Evolutionary conservation across 2,888 invertebrate species (phyloP).

Genomic region (Rotaria socialis): DNA sequence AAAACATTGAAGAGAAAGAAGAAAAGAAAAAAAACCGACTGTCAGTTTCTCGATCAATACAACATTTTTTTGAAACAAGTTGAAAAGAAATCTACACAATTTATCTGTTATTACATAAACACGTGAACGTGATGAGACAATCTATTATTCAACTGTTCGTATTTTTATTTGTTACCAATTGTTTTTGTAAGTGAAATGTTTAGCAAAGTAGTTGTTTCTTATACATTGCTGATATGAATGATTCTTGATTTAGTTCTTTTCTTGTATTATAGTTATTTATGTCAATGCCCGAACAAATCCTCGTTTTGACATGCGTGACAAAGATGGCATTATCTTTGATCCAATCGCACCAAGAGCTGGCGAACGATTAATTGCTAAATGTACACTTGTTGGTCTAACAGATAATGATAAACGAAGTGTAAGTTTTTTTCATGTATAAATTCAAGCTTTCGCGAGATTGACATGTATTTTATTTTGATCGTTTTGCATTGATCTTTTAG

Average conservation of each 20-base stretch:
- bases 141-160: background rate
- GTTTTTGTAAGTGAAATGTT: no score
- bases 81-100: background rate
- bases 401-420: conserved; percentile 41
- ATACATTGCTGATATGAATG: no score
- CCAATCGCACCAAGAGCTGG: conserved; percentile 46
- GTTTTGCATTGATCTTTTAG: no score
- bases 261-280: background rate
- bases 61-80: background rate
- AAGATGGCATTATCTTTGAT: conserved; percentile 46
- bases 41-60: background rate
- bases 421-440: background rate
- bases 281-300: conserved; percentile 36
- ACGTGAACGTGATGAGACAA: background rate
- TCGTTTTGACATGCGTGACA: conserved; percentile 46
- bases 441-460: no score
- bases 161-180: no score
- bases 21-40: background rate
- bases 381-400: conserved; percentile 45
- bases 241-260: no score
- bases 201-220: no score
- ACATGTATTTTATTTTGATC: no score
- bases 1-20: background rate
- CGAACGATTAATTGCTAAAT: conserved; percentile 43
- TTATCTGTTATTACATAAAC: background rate